Conservation (phyloP, 2,113 vertebrate species). For the Turdus rufiventris region DNA sequence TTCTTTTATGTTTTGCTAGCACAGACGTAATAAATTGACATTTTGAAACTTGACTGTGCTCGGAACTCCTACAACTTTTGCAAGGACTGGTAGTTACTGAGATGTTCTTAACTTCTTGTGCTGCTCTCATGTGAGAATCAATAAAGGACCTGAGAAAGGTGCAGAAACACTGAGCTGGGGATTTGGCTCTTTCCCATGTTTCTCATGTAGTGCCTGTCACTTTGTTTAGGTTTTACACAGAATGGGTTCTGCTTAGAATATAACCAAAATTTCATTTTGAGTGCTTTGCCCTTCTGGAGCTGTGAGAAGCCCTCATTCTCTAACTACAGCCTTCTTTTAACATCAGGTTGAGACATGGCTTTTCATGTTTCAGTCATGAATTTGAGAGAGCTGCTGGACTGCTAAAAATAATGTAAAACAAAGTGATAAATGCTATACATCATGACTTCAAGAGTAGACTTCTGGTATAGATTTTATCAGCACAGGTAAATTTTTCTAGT, state of each 20-base stretch:
- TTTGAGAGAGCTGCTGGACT: neutral
- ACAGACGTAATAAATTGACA: neutral
- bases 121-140: accelerated
- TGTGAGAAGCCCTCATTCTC: neutral
- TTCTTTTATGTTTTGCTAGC: neutral
- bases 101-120: neutral
- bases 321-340: too few relatives aligned
- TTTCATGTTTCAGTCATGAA: neutral
- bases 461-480: neutral
- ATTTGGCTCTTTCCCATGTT: neutral
- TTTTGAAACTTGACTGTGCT: neutral
- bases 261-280: neutral
- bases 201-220: neutral
- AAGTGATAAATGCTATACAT: neutral
- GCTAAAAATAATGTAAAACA: neutral
- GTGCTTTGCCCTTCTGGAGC: neutral
- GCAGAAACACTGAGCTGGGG: neutral
- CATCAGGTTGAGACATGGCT: neutral
- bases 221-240: neutral
- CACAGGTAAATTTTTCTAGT: neutral
- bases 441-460: neutral
- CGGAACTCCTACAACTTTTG: neutral
- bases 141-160: neutral
- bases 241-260: neutral
- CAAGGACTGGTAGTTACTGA: neutral